phyloP scores from a whole-genome alignment of 2,113 vertebrate genomes.

The Tinamus guttatus region DNA sequence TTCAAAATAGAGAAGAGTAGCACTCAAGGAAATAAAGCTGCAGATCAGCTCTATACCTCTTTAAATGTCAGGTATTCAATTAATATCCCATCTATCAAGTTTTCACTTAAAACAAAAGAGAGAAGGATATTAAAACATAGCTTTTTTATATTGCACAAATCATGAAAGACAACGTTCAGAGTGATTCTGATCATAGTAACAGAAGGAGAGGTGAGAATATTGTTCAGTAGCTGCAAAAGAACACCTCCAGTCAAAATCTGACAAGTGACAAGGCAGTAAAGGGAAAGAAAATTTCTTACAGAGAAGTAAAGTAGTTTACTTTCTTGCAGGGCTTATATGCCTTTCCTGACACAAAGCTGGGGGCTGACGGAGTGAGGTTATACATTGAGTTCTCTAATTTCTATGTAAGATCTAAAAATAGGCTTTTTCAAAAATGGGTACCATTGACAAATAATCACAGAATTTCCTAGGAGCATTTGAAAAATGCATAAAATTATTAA shows the following conservation, averaged over 20 bases:
- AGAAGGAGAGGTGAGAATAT: neutral
- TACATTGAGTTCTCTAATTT: neutral
- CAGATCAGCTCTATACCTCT: neutral
- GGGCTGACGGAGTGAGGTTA: fast-evolving
- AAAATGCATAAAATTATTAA: neutral
- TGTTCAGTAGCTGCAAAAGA: neutral
- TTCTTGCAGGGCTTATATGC: neutral
- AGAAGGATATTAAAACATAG: neutral
- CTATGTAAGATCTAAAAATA: neutral
- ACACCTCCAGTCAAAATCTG: neutral
- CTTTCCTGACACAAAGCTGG: fast-evolving
- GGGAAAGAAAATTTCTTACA: neutral
- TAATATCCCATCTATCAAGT: neutral
- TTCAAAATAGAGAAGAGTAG: neutral
- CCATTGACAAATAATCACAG: neutral
- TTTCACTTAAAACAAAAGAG: neutral
- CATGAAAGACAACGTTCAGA: neutral
- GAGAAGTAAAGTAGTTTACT: neutral
- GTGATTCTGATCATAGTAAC: neutral
- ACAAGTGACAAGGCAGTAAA: neutral
- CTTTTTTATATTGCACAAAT: neutral
- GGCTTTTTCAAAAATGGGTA: neutral
- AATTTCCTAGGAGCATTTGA: neutral
- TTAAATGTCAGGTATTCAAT: neutral
- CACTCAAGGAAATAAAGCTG: neutral